These are phyloP conservation scores for Aspidiotus rigidus DNA, from an alignment of 2,888 invertebrate genomes.

Conservation along the genomic window DNA sequence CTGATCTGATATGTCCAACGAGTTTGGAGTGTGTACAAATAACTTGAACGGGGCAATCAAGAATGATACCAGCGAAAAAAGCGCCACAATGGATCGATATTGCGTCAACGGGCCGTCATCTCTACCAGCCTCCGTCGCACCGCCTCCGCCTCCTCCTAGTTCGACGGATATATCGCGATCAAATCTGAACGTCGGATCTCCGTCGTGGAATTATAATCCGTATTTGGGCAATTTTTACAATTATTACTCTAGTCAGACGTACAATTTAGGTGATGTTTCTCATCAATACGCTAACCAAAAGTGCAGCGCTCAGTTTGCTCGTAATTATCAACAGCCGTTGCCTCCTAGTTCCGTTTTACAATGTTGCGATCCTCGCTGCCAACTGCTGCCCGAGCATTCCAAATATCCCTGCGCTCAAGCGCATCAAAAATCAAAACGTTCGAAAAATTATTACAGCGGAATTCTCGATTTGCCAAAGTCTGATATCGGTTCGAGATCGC, in stretches of 20 bases:
- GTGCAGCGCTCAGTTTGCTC: conserved; percentile 11
- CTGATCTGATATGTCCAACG: conserved; percentile 29
- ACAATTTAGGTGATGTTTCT: not conserved
- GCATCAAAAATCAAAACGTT: not conserved
- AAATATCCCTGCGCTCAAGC: conserved; percentile 18
- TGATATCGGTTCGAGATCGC: not conserved
- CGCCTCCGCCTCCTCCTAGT: not conserved
- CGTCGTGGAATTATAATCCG: conserved; percentile 29
- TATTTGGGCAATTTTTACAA: conserved; percentile 30
- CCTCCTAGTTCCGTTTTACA: conserved; percentile 15
- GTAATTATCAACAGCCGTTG: conserved; percentile 7
- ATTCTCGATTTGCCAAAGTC: conserved; percentile 7
- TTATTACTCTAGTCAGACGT: conserved; percentile 18
- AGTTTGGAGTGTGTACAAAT: conserved; percentile 15
- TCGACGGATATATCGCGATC: not conserved
- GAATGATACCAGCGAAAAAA: conserved; percentile 13
- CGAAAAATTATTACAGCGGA: conserved; percentile 12
- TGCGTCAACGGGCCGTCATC: not conserved
- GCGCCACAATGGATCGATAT: not conserved
- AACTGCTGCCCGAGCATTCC: conserved; percentile 17
- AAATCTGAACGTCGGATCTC: conserved; percentile 5
- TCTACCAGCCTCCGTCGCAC: not conserved
- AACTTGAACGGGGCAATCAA: conserved; percentile 9
- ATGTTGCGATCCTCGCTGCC: conserved; percentile 31
- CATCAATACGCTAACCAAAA: conserved; percentile 27